Evolutionary conservation across 2,888 invertebrate genomes (phyloP), one percentile per base, ranked within the genome.

Genomic region (Nomada fucata): DNA sequence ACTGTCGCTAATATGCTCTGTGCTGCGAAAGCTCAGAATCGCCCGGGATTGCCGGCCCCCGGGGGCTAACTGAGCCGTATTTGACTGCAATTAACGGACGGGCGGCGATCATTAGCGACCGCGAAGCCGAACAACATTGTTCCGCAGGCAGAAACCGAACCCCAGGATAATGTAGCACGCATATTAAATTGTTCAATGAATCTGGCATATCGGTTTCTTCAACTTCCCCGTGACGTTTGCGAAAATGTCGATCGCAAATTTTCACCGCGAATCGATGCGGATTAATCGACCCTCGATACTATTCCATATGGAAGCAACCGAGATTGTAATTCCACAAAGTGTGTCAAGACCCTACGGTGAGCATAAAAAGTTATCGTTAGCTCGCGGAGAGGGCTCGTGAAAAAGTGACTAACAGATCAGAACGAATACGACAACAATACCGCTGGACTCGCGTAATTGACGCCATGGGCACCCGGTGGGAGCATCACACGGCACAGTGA

Each of bases 71-170:
- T 90, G 91, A 89, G 61, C 87, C 89, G 87, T 91, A 91, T 91
- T 91, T 91, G 91, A 90, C 89, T 90, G 88, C 91, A 91, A 91
- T 91, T 91, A 91, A 90, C 90, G 89, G 88, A 87, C 89, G 89
- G 86, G 87, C 90, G 87, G 88, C 90, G 85, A 84, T 88, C 90
- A 91, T 91, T 90, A 91, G 89, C 88, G 83, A 88, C 86, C 77
- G 79, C 82, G 87, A 88, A 89, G 88, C 87, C 85, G 89, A 90
- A 90, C 90, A 91, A 91, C 90, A 91, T 90, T 90, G 91, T 90
- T 90, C 83, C 80, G 75, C 76, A 76, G 50, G 50, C 75, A 23
- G 79, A 84, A 89, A 79, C 81, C 85, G 81, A 81, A 76, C 72
- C 59, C 69, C 0, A 7, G 29, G 7, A 29, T 29, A 29, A 7